Evolutionary conservation across 2,113 vertebrate species (phyloP).

Genomic region (Anoplopoma fimbria): DNA sequence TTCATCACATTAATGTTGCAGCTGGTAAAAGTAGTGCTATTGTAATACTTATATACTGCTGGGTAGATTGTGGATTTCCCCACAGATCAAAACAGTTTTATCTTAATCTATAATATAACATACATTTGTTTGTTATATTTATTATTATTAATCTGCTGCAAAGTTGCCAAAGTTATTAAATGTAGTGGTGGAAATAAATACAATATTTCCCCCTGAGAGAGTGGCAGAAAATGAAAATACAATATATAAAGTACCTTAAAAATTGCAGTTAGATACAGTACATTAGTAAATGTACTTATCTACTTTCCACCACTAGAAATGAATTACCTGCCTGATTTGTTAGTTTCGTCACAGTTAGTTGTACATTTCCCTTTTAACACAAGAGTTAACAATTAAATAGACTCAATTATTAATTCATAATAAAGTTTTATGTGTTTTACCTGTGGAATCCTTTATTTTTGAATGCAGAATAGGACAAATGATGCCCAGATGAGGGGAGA

Average conservation of each 20-base stretch:
- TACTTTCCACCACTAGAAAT: neutral
- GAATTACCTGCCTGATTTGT: neutral
- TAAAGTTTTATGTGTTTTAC: neutral
- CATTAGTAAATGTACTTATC: neutral
- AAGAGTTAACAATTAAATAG: neutral
- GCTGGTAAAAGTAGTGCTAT: neutral
- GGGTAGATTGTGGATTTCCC: neutral
- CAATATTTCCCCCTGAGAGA: neutral
- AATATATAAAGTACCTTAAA: neutral
- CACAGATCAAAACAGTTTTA: neutral
- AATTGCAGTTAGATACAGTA: neutral
- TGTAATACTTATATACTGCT: neutral
- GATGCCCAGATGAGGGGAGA: conserved; percentile 82
- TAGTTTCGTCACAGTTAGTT: neutral
- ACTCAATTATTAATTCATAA: too few relatives aligned
- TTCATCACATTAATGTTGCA: neutral
- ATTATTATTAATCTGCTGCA: neutral
- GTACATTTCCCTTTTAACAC: neutral
- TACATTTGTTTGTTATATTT: neutral
- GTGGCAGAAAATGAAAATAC: neutral
- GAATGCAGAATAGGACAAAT: conserved; percentile 45
- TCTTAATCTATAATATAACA: neutral
- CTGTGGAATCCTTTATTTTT: neutral
- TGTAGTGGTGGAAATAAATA: neutral
- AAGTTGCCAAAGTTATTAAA: neutral